Base-by-base conservation (phyloP, 1,140 invertebrate genomes). In the Bacillus rossius region DNA sequence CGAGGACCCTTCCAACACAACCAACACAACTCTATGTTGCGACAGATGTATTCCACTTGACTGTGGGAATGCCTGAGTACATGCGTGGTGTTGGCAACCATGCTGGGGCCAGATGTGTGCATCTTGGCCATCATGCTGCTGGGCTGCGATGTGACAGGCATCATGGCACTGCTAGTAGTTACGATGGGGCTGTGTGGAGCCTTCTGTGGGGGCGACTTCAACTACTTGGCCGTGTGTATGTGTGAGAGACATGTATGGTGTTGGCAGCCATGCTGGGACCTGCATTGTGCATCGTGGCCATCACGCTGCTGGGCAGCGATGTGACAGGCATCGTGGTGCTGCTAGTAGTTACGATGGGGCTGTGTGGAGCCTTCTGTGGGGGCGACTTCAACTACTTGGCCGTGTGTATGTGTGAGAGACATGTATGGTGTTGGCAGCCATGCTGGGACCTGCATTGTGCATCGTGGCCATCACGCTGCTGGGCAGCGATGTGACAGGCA, bases 331-430 rank as follows among this genome's bases (percentile, higher is more conserved):
- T 51, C 17, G 43, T 43, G 17, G 29, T 50, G 13, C 55, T 57
- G 8, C 34, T 57, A 14, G 45, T 19, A 8, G 13, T 51, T 3
- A 57, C 42, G 13, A 16, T 29, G 17, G 14, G 26, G 20, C 25
- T 22, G 16, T 19, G 43, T 19, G 55, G 55, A 3, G 22, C 26
- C 16, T 57, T 55, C 25, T 29, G 34, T 16, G 55, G 55, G 16
- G 55, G 43, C 1, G 34, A 57, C 8, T 8, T 57, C 55, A 57
- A 57, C n/a, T n/a, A n/a, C n/a, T n/a, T n/a, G n/a, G n/a, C n/a
- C n/a, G n/a, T n/a, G n/a, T n/a, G n/a, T n/a, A n/a, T n/a, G n/a
- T n/a, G n/a, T n/a, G n/a, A n/a, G n/a, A n/a, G n/a, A n/a, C n/a
- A n/a, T n/a, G n/a, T n/a, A n/a, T n/a, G n/a, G n/a, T n/a, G n/a